Percentiles rank a stretch among this genome's conserved stretches.
Evolutionary conservation across 1,140 invertebrate genomes (phyloP).

Genomic region (Limonius californicus): DNA sequence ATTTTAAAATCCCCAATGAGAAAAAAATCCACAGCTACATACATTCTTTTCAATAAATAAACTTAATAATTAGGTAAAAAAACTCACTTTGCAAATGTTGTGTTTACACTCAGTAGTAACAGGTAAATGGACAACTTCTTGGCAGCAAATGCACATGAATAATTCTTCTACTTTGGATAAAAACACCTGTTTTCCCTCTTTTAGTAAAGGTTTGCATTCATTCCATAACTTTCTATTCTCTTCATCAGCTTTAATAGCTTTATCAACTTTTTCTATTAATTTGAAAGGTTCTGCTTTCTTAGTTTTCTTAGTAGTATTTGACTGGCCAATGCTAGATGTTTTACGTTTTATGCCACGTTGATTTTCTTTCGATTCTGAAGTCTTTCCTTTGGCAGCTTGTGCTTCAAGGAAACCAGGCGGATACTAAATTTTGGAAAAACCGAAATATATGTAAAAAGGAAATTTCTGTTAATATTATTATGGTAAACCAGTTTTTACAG

Average conservation of each 20-base stretch:
- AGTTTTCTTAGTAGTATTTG: constrained; percentile 42
- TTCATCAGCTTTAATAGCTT: constrained; percentile 58
- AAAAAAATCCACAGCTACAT: neutral
- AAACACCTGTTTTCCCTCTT: constrained; percentile 57
- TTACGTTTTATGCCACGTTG: constrained; percentile 28
- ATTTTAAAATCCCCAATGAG: neutral
- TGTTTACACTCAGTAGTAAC: constrained; percentile 73
- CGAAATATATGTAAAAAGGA: neutral
- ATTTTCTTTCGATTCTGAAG: no score
- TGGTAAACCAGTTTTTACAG: no score
- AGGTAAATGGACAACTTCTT: constrained; percentile 68
- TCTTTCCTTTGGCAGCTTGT: constrained; percentile 42
- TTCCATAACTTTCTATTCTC: constrained; percentile 61
- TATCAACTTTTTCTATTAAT: constrained; percentile 50
- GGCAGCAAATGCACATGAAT: constrained; percentile 79
- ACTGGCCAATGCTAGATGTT: constrained; percentile 24
- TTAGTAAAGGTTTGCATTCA: constrained; percentile 51
- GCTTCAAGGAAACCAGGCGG: constrained; percentile 74
- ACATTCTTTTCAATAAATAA: neutral
- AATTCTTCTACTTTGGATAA: constrained; percentile 60
- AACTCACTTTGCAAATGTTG: constrained; percentile 69
- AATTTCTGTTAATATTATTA: no score
- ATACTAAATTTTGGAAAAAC: constrained; percentile 51
- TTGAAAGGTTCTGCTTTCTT: constrained; percentile 49
- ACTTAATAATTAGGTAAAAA: no score